phyloP scores from a whole-genome alignment of 2,888 invertebrate species.

The Lamproptera curius region DNA sequence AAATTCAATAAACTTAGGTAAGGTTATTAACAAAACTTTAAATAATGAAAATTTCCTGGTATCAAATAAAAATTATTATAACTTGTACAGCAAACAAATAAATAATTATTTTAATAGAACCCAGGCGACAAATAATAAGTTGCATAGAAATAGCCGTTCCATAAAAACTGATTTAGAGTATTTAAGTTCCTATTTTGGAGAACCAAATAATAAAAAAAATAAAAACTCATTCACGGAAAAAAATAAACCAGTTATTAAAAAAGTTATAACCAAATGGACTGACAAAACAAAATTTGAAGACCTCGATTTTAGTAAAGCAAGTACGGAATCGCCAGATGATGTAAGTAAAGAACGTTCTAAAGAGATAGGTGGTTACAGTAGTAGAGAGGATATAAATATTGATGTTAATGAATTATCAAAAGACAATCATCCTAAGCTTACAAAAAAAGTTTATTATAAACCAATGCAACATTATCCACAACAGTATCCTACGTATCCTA shows the following conservation, averaged over 20 bases:
- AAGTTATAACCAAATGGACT: constrained; percentile 74
- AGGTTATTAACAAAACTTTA: too few species aligned
- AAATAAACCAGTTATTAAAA: constrained; percentile 56
- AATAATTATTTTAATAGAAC: too few species aligned
- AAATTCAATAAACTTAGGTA: too few species aligned
- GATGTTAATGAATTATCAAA: constrained; percentile 31
- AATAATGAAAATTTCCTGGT: too few species aligned
- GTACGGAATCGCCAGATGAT: constrained; percentile 35
- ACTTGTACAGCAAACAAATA: too few species aligned
- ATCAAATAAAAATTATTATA: too few species aligned
- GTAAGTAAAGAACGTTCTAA: constrained; percentile 30
- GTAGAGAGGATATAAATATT: constrained; percentile 31
- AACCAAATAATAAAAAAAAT: constrained; percentile 30
- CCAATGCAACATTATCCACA: constrained; percentile 47
- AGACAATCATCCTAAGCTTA: constrained; percentile 33
- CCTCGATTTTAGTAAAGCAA: constrained; percentile 61
- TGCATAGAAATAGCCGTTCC: too few species aligned
- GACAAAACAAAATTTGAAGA: constrained; percentile 67
- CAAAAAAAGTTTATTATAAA: constrained; percentile 37
- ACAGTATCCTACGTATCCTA: constrained; percentile 48
- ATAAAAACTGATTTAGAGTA: too few species aligned
- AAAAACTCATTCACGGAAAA: constrained; percentile 26
- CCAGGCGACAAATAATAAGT: too few species aligned
- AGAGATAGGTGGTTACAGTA: constrained; percentile 30
- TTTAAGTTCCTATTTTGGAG: constrained; percentile 19